phyloP scores from a whole-genome alignment of 2,888 invertebrate genomes.

The Xylophagus ater region DNA sequence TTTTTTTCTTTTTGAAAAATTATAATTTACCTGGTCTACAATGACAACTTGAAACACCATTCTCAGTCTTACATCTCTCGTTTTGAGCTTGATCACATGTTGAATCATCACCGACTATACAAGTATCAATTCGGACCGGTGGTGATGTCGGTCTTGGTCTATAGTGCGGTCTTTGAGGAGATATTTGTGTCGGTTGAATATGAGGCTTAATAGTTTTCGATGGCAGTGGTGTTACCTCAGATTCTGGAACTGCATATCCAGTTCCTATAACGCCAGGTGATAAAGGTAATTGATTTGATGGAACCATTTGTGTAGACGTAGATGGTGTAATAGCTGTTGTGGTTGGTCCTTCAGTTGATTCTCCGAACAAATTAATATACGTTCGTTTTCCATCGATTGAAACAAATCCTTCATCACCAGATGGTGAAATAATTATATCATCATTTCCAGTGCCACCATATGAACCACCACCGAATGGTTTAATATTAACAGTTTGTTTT shows the following conservation, averaged over 20 bases:
- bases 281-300: constrained; percentile 23
- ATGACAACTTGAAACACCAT: constrained; percentile 77
- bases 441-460: constrained; percentile 29
- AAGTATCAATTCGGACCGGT: constrained; percentile 69
- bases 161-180: constrained; percentile 52
- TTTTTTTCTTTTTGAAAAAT: not conserved
- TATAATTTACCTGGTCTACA: constrained; percentile 57
- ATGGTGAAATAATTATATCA: constrained; percentile 69
- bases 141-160: constrained; percentile 35
- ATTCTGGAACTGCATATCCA: constrained; percentile 55
- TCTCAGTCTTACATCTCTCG: constrained; percentile 76
- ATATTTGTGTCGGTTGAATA: constrained; percentile 43
- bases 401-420: constrained; percentile 75
- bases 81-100: constrained; percentile 82
- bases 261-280: constrained; percentile 43
- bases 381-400: constrained; percentile 86
- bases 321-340: constrained; percentile 34
- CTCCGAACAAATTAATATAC: constrained; percentile 74
- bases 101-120: constrained; percentile 84
- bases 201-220: constrained; percentile 50
- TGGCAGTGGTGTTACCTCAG: constrained; percentile 46
- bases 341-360: constrained; percentile 39
- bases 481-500: constrained; percentile 38
- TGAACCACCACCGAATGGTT: constrained; percentile 30
- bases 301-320: constrained; percentile 10